These are phyloP conservation scores for Hepsetus odoe DNA, from an alignment of 2,113 vertebrate species.

Conservation along the genomic window DNA sequence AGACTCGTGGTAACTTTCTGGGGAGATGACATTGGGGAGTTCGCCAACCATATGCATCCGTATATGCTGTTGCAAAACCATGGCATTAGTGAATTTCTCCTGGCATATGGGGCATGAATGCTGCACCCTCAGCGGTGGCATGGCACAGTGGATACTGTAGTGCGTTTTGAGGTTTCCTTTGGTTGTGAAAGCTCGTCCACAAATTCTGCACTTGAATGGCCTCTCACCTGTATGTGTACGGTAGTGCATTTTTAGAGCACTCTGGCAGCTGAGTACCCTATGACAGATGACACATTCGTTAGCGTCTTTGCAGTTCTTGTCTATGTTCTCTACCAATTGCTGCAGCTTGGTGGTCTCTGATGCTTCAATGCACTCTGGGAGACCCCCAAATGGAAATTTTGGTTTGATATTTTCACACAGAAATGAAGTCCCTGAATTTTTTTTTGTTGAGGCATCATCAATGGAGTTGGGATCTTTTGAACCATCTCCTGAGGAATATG, in stretches of 20 bases:
- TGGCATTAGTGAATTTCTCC: slow-evolving; percentile 97
- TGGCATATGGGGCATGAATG: slow-evolving; percentile 99
- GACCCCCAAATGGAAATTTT: slow-evolving; percentile 91
- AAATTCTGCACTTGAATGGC: slow-evolving; percentile 96
- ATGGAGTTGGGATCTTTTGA: slow-evolving; percentile 74
- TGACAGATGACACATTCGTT: slow-evolving; percentile 97
- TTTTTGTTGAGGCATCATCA: slow-evolving; percentile 75
- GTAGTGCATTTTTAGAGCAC: slow-evolving; percentile 98
- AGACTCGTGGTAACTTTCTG: slow-evolving; percentile 89
- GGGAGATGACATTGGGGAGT: slow-evolving; percentile 88
- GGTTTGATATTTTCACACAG: slow-evolving; percentile 94
- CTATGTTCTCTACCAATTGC: slow-evolving; percentile 96
- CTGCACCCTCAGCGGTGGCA: slow-evolving; percentile 91
- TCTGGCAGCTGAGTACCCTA: slow-evolving; percentile 95
- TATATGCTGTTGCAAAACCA: slow-evolving; percentile 96
- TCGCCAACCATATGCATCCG: slow-evolving; percentile 98
- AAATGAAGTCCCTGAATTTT: slow-evolving; percentile 87
- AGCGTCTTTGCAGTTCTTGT: slow-evolving; percentile 92
- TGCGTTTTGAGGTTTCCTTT: slow-evolving; percentile 99
- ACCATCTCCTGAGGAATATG: slow-evolving; percentile 69
- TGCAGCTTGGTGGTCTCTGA: slow-evolving; percentile 97
- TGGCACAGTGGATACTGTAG: slow-evolving; percentile 94
- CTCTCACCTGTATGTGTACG: slow-evolving; percentile 96
- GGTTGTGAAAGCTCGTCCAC: slow-evolving; percentile 96
- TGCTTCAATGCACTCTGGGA: slow-evolving; percentile 86